phyloP scores from a whole-genome alignment of 2,113 vertebrate species.

The Rhabdomys dilectus region DNA sequence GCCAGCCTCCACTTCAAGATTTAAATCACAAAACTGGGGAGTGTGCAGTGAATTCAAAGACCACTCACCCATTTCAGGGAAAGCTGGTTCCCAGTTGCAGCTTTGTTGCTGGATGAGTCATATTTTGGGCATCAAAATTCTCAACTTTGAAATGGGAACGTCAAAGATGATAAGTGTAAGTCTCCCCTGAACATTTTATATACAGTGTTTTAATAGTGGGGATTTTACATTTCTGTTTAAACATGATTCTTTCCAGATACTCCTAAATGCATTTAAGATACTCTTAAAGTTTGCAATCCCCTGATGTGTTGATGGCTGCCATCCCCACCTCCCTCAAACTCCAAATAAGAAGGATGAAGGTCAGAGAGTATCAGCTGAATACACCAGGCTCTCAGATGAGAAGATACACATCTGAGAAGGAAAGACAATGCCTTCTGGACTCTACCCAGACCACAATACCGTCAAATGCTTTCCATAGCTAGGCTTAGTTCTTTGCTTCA shows the following conservation, averaged over 20 bases:
- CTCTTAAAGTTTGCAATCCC: neutral
- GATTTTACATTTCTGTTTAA: neutral
- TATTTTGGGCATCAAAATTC: constrained; percentile 46
- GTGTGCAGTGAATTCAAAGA: neutral
- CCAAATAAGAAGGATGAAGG: neutral
- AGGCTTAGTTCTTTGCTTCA: fast-evolving
- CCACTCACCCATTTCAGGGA: neutral
- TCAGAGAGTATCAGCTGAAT: neutral
- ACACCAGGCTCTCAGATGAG: neutral
- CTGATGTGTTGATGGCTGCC: neutral
- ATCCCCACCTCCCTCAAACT: neutral
- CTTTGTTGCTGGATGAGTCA: neutral
- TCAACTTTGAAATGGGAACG: constrained; percentile 18
- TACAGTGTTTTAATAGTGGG: constrained; percentile 24
- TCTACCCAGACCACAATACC: fast-evolving
- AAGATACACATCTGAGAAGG: neutral
- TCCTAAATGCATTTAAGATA: neutral
- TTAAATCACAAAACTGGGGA: neutral
- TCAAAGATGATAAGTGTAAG: constrained; percentile 40
- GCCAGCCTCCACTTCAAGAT: neutral
- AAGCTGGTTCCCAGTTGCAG: fast-evolving
- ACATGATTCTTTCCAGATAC: constrained; percentile 67
- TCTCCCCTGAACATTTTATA: neutral
- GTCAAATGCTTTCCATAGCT: neutral
- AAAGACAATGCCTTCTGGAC: fast-evolving